Conservation (phyloP, 2,888 invertebrate genomes). For the Dusona sp. region DNA sequence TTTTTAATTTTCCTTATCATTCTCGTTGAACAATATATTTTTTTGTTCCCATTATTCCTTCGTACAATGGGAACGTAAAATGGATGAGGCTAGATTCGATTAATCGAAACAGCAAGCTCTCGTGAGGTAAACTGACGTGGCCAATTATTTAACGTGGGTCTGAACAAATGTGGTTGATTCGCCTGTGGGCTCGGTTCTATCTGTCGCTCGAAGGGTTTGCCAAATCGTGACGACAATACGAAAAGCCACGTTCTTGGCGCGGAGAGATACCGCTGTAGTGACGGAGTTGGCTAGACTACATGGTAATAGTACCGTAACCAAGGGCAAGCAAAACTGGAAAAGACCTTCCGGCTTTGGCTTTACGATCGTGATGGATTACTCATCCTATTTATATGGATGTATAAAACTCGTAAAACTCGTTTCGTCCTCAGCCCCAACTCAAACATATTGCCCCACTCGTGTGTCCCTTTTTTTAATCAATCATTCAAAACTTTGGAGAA, state of each 20-base stretch:
- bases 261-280: conserved; percentile 17
- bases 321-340: conserved; percentile 14
- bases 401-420: conserved; percentile 8
- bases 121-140: conserved; percentile 38
- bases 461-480: background rate
- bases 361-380: conserved; percentile 51
- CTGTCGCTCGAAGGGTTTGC: conserved; percentile 53
- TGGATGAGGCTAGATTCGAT: conserved; percentile 30
- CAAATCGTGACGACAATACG: conserved; percentile 62
- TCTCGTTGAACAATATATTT: background rate
- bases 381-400: conserved; percentile 24
- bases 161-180: conserved; percentile 33
- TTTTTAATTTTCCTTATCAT: background rate
- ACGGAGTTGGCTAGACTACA: conserved; percentile 20
- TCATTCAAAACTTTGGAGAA: conserved; percentile 3
- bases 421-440: background rate
- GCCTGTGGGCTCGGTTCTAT: conserved; percentile 35
- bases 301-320: conserved; percentile 31
- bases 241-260: conserved; percentile 37
- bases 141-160: conserved; percentile 53
- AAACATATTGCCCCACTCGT: background rate
- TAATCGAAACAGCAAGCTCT: conserved; percentile 26
- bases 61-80: conserved; percentile 11
- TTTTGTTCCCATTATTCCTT: background rate
- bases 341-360: conserved; percentile 38